Percentiles rank a stretch among this genome's conserved stretches.
These are phyloP conservation scores for Marisa cornuarietis DNA, from an alignment of 1,140 invertebrate genomes.

Conservation along the genomic window DNA sequence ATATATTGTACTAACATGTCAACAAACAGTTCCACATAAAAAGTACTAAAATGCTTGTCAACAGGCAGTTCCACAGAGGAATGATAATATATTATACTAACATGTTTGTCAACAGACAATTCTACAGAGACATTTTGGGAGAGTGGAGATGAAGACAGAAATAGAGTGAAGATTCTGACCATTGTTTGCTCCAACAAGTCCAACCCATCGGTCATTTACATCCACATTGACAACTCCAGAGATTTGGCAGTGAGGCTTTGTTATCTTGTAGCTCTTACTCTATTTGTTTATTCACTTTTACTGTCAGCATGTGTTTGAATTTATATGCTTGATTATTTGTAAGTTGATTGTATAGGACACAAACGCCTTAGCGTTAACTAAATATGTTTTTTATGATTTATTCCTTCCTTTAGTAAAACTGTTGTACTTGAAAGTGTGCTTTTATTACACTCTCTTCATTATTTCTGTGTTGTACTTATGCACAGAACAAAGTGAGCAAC, in stretches of 20 bases:
- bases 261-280: not conserved
- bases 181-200: conserved; percentile 56
- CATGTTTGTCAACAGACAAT: conserved; percentile 72
- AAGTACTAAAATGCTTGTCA: not conserved
- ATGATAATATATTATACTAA: not conserved
- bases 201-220: conserved; percentile 77
- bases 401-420: no score
- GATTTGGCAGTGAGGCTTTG: conserved; percentile 81
- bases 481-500: conserved; percentile 88
- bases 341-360: no score
- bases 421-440: no score
- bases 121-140: conserved; percentile 99
- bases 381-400: no score
- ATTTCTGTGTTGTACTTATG: conserved; percentile 6
- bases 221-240: conserved; percentile 93
- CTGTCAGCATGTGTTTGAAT: no score
- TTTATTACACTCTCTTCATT: no score
- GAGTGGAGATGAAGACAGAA: conserved; percentile 93
- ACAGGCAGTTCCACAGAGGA: no score
- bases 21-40: no score
- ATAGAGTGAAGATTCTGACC: conserved; percentile 79
- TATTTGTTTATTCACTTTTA: not conserved
- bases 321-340: no score
- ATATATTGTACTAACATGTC: not conserved
- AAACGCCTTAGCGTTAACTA: no score